Base-by-base conservation (phyloP, 1,140 invertebrate genomes). In the Potamilus streckersoni region DNA sequence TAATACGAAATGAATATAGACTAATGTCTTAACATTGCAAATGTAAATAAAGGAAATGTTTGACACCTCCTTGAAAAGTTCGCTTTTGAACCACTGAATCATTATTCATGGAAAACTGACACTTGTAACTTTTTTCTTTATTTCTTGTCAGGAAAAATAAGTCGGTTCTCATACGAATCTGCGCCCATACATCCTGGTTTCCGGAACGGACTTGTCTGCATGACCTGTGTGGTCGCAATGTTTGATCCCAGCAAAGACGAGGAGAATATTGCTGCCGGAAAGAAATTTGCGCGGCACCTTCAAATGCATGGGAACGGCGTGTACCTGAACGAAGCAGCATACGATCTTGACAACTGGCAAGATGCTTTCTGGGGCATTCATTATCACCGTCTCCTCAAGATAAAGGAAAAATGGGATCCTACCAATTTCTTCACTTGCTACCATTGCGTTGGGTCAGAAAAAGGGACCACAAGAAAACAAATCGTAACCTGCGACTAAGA, bases 311-410 rank as follows among this genome's bases (percentile, higher is more conserved):
- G 79, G 12, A 27, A 57, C 20, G 82, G 82, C 1, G 67, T 78
- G 64, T 83, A 81, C 71, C 49, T 80, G 12, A 83, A 81, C 67
- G 82, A 83, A 62, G 74, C 80, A 6, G 66, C 71, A 11, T 69
- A 79, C 17, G 68, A 79, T 57, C 71, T 77, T 20, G 65, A 63
- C 14, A 60, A 76, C 59, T 83, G 82, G 82, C 73, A 78, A 70
- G 65, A 74, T 16, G 74, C 74, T 49, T 75, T 80, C 60, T 83
- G 78, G 80, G 78, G 75, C 27, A 55, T 55, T 60, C 69, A 83
- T 64, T 80, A 83, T 62, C 23, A 65, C 11, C 38, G 58, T 5
- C 69, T 82, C 57, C 38, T 79, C n/a, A 38, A 64, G 12, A 73
- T 79, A 61, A 82, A 82, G 65, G 31, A 38, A 15, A 38, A 31